These are phyloP conservation scores for Misgurnus mizolepis DNA, from an alignment of 2,113 vertebrate species.

Conservation along the genomic window DNA sequence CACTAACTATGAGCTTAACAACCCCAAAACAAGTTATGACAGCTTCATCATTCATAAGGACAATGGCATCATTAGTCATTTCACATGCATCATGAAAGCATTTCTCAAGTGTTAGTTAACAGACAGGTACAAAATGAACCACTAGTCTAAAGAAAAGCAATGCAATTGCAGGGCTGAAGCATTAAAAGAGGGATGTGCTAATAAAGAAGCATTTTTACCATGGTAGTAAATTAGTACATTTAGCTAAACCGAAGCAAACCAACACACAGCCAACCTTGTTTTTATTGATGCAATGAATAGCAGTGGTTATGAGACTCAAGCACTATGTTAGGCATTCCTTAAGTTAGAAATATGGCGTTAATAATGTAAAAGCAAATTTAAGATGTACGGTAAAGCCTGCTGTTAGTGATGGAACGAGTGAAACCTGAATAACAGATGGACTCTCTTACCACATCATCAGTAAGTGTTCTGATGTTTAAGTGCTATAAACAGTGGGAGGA, in stretches of 20 bases:
- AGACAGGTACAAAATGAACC: not conserved
- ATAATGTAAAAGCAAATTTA: not conserved
- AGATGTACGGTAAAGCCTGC: not conserved
- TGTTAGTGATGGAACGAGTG: not conserved
- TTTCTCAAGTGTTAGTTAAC: not conserved
- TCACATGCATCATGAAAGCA: not conserved
- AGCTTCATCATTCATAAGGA: not conserved
- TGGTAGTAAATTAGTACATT: slow-evolving; percentile 13
- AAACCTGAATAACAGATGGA: not conserved
- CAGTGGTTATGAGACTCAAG: not conserved
- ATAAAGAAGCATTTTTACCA: not conserved
- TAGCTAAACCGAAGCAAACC: not conserved
- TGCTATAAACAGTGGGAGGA: slow-evolving; percentile 75
- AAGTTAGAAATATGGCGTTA: not conserved
- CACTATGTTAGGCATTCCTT: not conserved
- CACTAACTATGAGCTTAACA: slow-evolving; percentile 4
- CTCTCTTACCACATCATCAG: slow-evolving; percentile 94
- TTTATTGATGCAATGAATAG: not conserved
- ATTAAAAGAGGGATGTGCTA: too few species aligned
- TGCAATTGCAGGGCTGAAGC: not conserved
- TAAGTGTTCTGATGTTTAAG: slow-evolving; percentile 92
- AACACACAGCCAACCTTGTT: not conserved
- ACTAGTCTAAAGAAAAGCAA: not conserved
- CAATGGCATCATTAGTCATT: not conserved
- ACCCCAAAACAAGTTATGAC: not conserved